Conservation (phyloP, 1,140 invertebrate genomes). For the Hydropsyche tenuis region DNA sequence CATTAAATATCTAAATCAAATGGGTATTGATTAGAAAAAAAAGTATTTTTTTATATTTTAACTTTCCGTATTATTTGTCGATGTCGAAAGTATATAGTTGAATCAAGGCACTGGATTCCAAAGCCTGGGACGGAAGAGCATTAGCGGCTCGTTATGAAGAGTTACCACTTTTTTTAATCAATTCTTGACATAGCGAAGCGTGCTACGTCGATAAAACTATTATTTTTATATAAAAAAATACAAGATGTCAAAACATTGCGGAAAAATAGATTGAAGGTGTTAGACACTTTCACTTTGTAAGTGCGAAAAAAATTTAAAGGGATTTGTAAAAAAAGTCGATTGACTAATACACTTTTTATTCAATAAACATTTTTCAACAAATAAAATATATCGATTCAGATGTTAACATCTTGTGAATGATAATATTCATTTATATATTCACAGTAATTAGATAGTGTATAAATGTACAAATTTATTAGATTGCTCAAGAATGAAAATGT, state of each 20-base stretch:
- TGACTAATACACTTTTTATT: constrained; percentile 36
- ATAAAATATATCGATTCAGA: constrained; percentile 32
- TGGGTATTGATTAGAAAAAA: too few relatives aligned
- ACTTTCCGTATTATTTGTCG: too few relatives aligned
- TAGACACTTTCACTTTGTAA: too few relatives aligned
- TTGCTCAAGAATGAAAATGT: constrained; percentile 17
- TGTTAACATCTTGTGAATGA: constrained; percentile 25
- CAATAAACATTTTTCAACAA: constrained; percentile 34
- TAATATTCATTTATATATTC: constrained; percentile 33
- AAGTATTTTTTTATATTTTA: too few relatives aligned
- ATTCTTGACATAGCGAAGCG: neutral
- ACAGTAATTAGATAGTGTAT: constrained; percentile 9
- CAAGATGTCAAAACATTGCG: too few relatives aligned
- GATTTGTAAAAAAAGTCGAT: neutral
- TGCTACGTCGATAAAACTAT: too few relatives aligned
- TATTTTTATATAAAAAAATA: too few relatives aligned
- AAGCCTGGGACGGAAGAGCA: neutral
- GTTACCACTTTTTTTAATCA: constrained; percentile 12
- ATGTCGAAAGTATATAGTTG: too few relatives aligned
- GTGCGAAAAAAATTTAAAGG: too few relatives aligned
- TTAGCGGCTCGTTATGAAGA: constrained; percentile 6
- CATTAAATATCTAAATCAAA: too few relatives aligned
- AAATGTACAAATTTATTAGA: constrained; percentile 30
- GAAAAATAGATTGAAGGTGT: too few relatives aligned
- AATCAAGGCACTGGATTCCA: neutral